A percentile compares a stretch with the other conserved stretches of the same genome.
Conservation (phyloP, 2,888 invertebrate species). For the Strigamia transsilvanica region DNA sequence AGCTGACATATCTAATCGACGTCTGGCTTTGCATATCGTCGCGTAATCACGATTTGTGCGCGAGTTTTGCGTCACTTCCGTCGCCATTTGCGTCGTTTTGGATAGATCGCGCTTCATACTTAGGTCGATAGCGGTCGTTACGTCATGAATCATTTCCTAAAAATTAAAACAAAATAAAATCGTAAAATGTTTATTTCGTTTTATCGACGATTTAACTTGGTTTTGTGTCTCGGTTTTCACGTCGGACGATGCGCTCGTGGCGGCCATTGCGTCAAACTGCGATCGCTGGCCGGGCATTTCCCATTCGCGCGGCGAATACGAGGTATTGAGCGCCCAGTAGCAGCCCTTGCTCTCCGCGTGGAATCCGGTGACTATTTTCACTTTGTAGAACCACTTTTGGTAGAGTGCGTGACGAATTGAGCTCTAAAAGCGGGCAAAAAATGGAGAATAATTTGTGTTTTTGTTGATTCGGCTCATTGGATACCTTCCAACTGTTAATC, state of each 20-base stretch:
- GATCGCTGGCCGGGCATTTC: neutral
- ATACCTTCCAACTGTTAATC: neutral
- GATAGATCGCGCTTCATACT: neutral
- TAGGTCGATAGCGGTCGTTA: neutral
- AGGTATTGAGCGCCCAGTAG: conserved; percentile 28
- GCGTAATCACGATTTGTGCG: neutral
- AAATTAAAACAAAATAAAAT: neutral
- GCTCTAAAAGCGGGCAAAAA: neutral
- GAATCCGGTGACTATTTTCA: neutral
- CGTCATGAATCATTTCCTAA: neutral
- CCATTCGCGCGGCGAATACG: conserved; percentile 23
- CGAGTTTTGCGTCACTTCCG: neutral
- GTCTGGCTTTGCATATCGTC: neutral
- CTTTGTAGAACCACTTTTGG: conserved; percentile 34
- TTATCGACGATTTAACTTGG: neutral
- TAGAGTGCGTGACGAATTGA: conserved; percentile 28
- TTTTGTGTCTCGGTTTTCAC: neutral
- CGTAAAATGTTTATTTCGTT: neutral
- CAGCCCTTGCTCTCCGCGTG: conserved; percentile 13
- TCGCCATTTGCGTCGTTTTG: neutral
- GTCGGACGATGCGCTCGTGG: neutral
- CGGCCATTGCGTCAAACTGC: neutral
- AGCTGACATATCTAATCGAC: neutral
- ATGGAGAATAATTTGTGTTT: neutral
- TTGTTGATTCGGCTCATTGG: neutral